Evolutionary conservation across 2,888 invertebrate genomes (phyloP), one percentile per base, ranked within the genome.

Genomic region (Dicyrtoma fusca): DNA sequence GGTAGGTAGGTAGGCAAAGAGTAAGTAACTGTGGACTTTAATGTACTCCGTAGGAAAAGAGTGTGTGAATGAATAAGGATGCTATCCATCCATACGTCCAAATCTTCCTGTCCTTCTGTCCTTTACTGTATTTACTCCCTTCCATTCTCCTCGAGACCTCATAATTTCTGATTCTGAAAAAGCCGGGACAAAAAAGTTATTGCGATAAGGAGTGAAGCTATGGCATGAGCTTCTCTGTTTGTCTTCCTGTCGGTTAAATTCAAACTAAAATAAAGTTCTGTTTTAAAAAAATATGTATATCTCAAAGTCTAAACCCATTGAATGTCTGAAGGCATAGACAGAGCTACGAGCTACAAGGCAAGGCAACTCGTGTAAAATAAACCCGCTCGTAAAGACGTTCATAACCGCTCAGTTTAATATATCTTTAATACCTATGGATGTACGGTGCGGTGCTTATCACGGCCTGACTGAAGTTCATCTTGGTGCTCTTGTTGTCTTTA

Each of bases 41-140:
- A 4, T 59, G 25, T 26, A 26, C 26, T 44, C n/a, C 17, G 21
- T 45, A n/a, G 6, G 42, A 61, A 25, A 42, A 61, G 4, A 21
- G 5, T 34, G 21, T 63, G 53, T 66, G 51, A 66, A 66, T 61
- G 61, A 34, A 34, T 34, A 23, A 65, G 66, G 66, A 49, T 66
- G 26, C 55, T 53, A 66, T 66, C 51, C 66, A 53, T 66, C 53
- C 66, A 66, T 53, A 66, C 65, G 53, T 55, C 66, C 51, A n/a
- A 26, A 45, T 66, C 53, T 66, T 66, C 51, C 65, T 65, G 65
- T 65, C 65, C 26, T 21, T 51, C 26, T 8, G 34, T 34, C 34
- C 34, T 34, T 8, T 3, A 5, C 34, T 34, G 34, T 34, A 3
- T 34, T 34, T 8, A 34, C n/a, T 55, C 17, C 19, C 23, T 53